These are phyloP conservation scores for Diachasmimorpha longicaudata DNA, from an alignment of 1,140 invertebrate species.

Conservation along the genomic window DNA sequence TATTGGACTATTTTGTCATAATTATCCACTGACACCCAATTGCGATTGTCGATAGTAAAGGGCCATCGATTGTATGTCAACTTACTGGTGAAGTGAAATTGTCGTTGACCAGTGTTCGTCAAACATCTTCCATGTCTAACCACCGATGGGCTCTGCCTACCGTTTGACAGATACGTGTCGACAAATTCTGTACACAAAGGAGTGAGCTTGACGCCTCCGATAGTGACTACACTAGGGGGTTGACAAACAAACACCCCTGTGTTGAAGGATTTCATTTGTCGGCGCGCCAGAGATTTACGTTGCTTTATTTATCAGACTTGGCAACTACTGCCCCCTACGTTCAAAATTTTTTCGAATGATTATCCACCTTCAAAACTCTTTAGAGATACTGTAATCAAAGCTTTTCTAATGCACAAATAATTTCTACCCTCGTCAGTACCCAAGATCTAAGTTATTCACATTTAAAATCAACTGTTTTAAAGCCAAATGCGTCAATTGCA, in stretches of 20 bases:
- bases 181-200: constrained; percentile 4
- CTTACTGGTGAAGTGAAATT: neutral
- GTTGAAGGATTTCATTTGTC: neutral
- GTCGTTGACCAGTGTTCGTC: neutral
- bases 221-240: neutral
- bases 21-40: neutral
- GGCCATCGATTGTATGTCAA: constrained; percentile 1
- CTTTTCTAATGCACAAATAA: neutral
- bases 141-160: neutral
- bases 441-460: neutral
- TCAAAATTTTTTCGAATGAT: neutral
- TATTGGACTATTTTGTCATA: neutral
- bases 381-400: neutral
- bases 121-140: constrained; percentile 3
- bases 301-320: neutral
- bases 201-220: neutral
- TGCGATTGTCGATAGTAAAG: neutral
- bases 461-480: neutral
- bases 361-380: neutral
- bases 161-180: neutral
- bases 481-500: neutral
- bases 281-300: neutral
- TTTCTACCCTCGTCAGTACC: neutral
- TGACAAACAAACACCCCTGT: neutral
- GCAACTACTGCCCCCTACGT: neutral